Conservation (phyloP, 2,113 vertebrate species). For the Eretmochelys imbricata region DNA sequence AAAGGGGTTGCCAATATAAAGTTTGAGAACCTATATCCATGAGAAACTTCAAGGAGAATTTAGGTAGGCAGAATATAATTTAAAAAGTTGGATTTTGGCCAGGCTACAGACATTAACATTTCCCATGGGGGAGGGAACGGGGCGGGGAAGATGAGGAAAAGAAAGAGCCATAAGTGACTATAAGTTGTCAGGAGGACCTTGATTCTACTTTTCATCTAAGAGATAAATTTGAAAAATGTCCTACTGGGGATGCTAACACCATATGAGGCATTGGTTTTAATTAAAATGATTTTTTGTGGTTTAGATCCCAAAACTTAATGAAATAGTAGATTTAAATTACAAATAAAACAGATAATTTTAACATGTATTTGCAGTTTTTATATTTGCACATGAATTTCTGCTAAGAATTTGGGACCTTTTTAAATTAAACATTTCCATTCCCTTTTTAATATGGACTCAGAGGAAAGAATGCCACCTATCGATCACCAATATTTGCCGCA, state of each 20-base stretch:
- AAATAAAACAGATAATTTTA: not conserved
- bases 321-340: not conserved
- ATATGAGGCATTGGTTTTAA: not conserved
- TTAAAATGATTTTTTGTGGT: not conserved
- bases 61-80: not conserved
- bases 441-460: not conserved
- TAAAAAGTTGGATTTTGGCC: not conserved
- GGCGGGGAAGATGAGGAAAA: rapidly evolving
- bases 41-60: not conserved
- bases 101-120: not conserved
- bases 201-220: not conserved
- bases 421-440: not conserved
- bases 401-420: not conserved
- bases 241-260: not conserved
- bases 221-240: not conserved
- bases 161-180: not conserved
- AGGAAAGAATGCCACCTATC: not conserved
- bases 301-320: not conserved
- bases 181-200: not conserved
- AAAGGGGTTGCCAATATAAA: too few relatives aligned
- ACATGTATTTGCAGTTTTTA: not conserved
- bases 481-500: not conserved
- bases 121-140: too few relatives aligned
- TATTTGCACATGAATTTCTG: not conserved
- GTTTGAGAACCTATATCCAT: not conserved